These are phyloP conservation scores for Hippolais icterina DNA, from an alignment of 2,113 vertebrate genomes.

Conservation along the genomic window DNA sequence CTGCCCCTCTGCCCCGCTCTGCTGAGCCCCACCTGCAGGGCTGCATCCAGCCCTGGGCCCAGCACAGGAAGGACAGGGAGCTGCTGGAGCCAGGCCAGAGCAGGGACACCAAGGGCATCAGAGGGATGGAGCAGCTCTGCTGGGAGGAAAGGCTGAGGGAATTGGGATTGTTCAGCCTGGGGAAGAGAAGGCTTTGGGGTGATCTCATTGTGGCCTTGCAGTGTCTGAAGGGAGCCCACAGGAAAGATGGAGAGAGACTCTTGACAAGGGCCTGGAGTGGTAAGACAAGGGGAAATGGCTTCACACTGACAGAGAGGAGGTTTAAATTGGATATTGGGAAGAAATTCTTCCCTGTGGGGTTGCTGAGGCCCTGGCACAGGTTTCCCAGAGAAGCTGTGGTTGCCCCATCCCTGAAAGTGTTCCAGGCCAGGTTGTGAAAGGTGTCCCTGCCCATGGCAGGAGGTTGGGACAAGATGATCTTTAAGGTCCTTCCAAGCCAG, in stretches of 20 bases:
- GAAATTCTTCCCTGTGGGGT: not conserved
- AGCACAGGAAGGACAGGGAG: not conserved
- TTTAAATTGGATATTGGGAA: fast-evolving
- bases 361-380: not conserved
- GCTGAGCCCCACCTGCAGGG: fast-evolving
- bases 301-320: not conserved
- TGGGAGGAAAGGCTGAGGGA: not conserved
- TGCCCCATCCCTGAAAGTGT: not conserved
- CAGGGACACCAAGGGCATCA: not conserved
- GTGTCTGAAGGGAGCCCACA: not conserved
- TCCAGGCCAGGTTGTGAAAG: not conserved
- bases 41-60: not conserved
- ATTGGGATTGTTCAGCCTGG: not conserved
- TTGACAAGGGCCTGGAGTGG: not conserved
- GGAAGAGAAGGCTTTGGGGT: not conserved
- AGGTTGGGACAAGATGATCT: fast-evolving
- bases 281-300: not conserved
- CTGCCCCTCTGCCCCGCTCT: fast-evolving
- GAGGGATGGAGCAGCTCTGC: not conserved
- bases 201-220: not conserved
- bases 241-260: not conserved
- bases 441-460: not conserved
- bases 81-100: not conserved
- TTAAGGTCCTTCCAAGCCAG: not conserved
- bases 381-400: not conserved